These are phyloP conservation scores for Hylia prasina DNA, from an alignment of 2,113 vertebrate species.

Conservation along the genomic window DNA sequence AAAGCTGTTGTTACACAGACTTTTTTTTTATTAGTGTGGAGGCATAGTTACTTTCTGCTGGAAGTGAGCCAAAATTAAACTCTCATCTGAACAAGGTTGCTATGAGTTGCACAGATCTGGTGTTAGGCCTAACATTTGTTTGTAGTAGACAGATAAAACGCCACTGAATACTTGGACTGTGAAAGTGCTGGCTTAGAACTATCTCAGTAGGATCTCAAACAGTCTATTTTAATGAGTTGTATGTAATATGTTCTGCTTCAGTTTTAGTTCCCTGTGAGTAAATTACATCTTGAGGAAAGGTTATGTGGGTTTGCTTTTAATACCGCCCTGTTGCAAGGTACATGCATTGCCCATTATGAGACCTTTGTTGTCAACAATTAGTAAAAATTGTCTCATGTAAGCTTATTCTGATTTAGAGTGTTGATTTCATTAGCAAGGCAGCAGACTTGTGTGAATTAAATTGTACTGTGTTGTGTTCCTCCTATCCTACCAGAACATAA, in stretches of 20 bases:
- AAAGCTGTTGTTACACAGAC: neutral
- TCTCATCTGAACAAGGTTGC: neutral
- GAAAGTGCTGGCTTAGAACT: neutral
- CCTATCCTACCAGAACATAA: neutral
- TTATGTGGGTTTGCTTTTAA: neutral
- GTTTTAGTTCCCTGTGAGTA: neutral
- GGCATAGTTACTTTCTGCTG: neutral
- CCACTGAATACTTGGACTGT: neutral
- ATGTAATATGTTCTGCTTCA: neutral
- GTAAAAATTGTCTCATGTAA: neutral
- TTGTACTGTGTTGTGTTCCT: neutral
- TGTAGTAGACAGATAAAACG: neutral
- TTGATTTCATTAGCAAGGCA: neutral
- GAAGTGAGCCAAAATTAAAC: neutral
- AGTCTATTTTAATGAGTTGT: neutral
- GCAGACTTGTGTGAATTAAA: neutral
- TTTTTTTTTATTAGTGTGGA: neutral
- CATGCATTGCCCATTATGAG: neutral
- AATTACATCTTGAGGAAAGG: neutral
- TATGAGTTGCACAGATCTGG: rapidly evolving
- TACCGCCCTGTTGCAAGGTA: neutral
- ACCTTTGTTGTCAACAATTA: neutral
- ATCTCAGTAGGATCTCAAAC: neutral
- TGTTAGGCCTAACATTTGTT: neutral
- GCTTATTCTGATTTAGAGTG: neutral